phyloP scores from a whole-genome alignment of 2,888 invertebrate species.

The Cryptosula pallasiana region DNA sequence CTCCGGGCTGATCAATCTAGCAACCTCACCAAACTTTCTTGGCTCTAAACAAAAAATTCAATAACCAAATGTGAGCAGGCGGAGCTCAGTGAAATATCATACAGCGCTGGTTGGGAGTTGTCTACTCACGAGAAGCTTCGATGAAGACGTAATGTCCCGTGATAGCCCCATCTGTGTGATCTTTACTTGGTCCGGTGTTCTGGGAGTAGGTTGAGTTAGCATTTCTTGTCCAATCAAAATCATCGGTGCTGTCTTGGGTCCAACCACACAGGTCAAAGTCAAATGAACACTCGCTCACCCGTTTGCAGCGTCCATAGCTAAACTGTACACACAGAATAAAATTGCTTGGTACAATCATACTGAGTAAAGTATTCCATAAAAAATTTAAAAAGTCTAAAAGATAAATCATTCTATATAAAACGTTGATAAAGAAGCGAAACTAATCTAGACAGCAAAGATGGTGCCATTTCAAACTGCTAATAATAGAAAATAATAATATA shows the following conservation, averaged over 20 bases:
- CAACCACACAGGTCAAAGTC: constrained; percentile 39
- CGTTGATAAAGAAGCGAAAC: too few relatives aligned
- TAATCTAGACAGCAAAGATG: too few relatives aligned
- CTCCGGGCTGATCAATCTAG: constrained; percentile 11
- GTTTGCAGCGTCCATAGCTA: neutral
- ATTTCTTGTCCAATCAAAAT: constrained; percentile 26
- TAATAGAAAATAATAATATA: too few relatives aligned
- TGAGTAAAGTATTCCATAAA: too few relatives aligned
- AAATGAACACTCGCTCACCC: constrained; percentile 29
- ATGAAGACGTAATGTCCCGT: constrained; percentile 29
- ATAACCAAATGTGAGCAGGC: too few relatives aligned
- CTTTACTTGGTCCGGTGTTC: constrained; percentile 24
- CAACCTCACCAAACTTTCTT: neutral
- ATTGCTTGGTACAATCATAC: too few relatives aligned
- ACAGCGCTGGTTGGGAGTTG: neutral
- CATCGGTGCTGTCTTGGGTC: constrained; percentile 32
- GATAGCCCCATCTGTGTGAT: constrained; percentile 37
- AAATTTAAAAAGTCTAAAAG: too few relatives aligned
- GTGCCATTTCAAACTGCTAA: too few relatives aligned
- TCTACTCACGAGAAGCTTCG: constrained; percentile 21
- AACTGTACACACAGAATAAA: too few relatives aligned
- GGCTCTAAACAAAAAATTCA: too few relatives aligned
- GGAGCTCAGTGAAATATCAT: too few relatives aligned
- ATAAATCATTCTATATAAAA: too few relatives aligned
- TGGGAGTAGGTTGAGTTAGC: neutral